Base-by-base conservation (phyloP, 53 echinoderm and acorn worm species). In the Hippasteria phrygiana region DNA sequence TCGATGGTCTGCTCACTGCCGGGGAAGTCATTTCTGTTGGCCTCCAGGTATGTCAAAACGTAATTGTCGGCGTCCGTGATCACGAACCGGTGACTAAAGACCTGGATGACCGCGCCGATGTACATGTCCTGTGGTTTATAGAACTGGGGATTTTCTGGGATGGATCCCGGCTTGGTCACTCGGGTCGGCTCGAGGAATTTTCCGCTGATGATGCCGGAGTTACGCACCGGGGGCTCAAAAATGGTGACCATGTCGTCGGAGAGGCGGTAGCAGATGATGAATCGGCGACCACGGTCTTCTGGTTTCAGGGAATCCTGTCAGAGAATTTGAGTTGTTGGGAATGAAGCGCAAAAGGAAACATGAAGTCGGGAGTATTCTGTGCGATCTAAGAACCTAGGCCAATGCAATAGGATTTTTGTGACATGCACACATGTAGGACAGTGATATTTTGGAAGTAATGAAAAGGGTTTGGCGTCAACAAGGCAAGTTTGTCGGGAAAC, bases 231-330 rank as follows among this genome's bases (percentile, higher is more conserved):
- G 1, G 98, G 98, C 79, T 98, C 98, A 65, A 91, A 98, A 88
- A 98, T 96, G 64, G 92, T 94, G 91, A 98, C 93, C 95, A 96
- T 98, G 91, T 98, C 98, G 27, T 98, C 98, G 10, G 98, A 92
- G 3, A 98, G 88, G 1, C 95, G 91, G 74, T 98, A 98, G 74
- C 91, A 94, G 81, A 98, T 98, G 63, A 98, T 98, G 85, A 98
- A 98, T 2, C 98, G 94, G 7, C 98, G 92, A 28, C 93, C 98
- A 51, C 89, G 92, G 78, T 98, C 98, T 73, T 96, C 95, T 5
- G 98, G 98, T 56, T 91, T 92, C 9, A 93, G 89, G 31, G 97
- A 97, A 73, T 97, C 97, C 97, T 97, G 65, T n/a, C n/a, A n/a
- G n/a, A n/a, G n/a, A n/a, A n/a, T n/a, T n/a, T n/a, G n/a, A n/a